These are phyloP conservation scores for Strix uralensis DNA, from an alignment of 2,113 vertebrate genomes.

Conservation along the genomic window DNA sequence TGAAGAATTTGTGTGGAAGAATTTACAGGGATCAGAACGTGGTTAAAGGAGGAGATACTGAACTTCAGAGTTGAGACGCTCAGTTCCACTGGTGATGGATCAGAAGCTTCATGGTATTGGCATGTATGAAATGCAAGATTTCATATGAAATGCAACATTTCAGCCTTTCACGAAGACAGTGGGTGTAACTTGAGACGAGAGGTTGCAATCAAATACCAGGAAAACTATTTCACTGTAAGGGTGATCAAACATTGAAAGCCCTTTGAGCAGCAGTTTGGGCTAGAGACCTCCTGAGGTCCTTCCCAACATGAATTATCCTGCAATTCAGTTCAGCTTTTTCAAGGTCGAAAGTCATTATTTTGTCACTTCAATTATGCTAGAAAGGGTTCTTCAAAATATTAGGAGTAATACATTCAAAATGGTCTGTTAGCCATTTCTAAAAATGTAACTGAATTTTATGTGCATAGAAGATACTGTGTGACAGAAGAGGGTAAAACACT, in stretches of 20 bases:
- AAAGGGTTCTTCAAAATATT: neutral
- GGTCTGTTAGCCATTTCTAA: neutral
- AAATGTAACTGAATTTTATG: neutral
- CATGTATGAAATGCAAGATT: neutral
- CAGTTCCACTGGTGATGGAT: neutral
- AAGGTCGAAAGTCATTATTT: neutral
- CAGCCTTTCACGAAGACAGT: neutral
- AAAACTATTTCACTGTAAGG: neutral
- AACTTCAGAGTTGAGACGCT: rapidly evolving
- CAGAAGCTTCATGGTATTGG: rapidly evolving
- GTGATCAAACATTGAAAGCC: neutral
- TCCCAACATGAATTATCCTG: neutral
- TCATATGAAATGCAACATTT: neutral
- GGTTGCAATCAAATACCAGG: neutral
- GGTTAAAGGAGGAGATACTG: neutral
- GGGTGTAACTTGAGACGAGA: neutral
- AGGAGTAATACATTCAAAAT: neutral
- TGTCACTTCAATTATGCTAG: neutral
- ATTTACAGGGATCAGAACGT: neutral
- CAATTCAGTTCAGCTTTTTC: neutral
- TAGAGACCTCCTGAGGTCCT: neutral
- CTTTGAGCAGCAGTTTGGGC: neutral
- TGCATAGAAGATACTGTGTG: neutral
- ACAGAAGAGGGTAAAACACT: neutral
- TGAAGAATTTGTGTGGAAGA: neutral